A percentile compares a stretch with the other conserved stretches of the same genome.
Conservation (phyloP, 2,888 invertebrate genomes). For the Orthosia gothica region DNA sequence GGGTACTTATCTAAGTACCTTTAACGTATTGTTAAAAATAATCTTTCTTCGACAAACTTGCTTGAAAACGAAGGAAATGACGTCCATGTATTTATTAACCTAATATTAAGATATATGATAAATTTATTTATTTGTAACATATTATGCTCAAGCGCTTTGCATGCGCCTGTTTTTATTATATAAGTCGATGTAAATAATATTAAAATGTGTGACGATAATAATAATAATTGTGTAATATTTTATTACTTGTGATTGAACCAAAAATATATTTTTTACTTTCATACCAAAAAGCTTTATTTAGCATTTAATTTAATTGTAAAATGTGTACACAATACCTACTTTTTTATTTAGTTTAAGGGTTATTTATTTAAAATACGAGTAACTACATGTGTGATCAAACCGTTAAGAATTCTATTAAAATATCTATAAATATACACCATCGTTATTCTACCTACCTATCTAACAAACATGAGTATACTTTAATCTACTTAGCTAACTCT, state of each 20-base stretch:
- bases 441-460: slow-evolving; percentile 20
- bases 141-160: slow-evolving; percentile 50
- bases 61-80: not conserved
- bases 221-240: slow-evolving; percentile 23
- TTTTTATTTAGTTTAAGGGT: slow-evolving; percentile 15
- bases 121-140: slow-evolving; percentile 20
- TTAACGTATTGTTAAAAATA: not conserved
- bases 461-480: too few relatives aligned
- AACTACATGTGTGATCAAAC: slow-evolving; percentile 19
- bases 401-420: slow-evolving; percentile 9
- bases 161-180: slow-evolving; percentile 20
- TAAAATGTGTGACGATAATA: slow-evolving; percentile 3
- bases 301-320: slow-evolving; percentile 33
- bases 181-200: slow-evolving; percentile 35
- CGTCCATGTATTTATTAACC: slow-evolving; percentile 36
- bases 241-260: slow-evolving; percentile 25
- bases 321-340: slow-evolving; percentile 12
- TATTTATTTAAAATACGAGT: slow-evolving; percentile 20
- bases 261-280: slow-evolving; percentile 53
- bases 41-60: not conserved
- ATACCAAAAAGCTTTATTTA: slow-evolving; percentile 53
- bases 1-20: too few relatives aligned
- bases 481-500: not conserved
- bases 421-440: slow-evolving; percentile 3
- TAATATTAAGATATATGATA: slow-evolving; percentile 15